Conservation (phyloP, 2,797 vertebrate species). For the Pantherophis vulpinus region DNA sequence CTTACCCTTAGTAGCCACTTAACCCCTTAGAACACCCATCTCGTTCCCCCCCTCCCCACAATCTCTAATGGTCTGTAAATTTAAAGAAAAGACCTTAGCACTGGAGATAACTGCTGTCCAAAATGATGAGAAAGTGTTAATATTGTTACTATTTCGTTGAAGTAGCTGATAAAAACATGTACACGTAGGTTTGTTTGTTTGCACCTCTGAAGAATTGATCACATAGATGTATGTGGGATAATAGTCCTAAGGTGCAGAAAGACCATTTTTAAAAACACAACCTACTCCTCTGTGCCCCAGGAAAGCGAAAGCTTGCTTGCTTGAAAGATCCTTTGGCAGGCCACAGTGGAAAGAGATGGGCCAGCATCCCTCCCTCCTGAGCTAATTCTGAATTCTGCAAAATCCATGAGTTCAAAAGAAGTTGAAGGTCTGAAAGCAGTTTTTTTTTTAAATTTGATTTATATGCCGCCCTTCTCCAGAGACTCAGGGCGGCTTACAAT, state of each 20-base stretch:
- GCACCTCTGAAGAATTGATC: not conserved
- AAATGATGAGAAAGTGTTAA: not conserved
- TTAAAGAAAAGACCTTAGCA: not conserved
- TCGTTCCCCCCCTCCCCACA: too few species aligned
- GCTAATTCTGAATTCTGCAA: not conserved
- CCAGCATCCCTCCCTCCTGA: not conserved
- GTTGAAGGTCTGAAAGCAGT: fast-evolving
- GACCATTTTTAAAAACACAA: not conserved
- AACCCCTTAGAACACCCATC: not conserved
- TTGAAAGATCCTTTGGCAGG: too few species aligned
- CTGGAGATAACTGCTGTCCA: not conserved
- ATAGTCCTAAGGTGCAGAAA: too few species aligned
- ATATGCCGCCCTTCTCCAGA: too few species aligned
- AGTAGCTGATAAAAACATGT: not conserved
- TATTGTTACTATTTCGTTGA: not conserved
- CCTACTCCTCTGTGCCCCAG: not conserved
- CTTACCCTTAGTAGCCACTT: not conserved
- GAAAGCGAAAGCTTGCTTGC: not conserved
- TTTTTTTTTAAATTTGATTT: too few species aligned
- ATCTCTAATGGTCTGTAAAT: not conserved
- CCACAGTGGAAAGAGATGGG: not conserved
- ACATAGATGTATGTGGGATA: too few species aligned
- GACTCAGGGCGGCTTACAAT: too few species aligned
- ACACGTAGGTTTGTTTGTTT: not conserved
- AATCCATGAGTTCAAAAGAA: not conserved